These are phyloP conservation scores for Choloepus hoffmanni DNA, from an alignment of 2,113 vertebrate genomes.

Conservation along the genomic window DNA sequence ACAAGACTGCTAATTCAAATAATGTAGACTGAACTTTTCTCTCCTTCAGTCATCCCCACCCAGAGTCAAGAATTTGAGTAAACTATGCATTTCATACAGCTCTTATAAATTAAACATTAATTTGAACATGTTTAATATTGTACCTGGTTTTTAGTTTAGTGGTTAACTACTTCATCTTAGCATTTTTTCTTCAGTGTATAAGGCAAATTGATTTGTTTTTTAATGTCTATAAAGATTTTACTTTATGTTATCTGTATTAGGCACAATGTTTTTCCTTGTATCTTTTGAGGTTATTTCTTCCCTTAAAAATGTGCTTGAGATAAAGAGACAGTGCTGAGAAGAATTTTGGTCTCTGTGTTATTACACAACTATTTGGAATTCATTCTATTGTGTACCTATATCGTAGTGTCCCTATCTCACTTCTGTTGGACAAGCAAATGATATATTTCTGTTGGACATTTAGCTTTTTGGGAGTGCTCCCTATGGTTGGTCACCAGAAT, in stretches of 20 bases:
- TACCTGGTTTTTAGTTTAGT: conserved; percentile 54
- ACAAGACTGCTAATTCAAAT: not conserved
- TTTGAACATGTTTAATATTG: conserved; percentile 61
- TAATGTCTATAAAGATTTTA: conserved; percentile 56
- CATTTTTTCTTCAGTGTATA: conserved; percentile 43
- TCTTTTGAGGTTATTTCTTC: conserved; percentile 31
- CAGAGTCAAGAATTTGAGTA: conserved; percentile 68
- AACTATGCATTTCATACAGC: conserved; percentile 67
- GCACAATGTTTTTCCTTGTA: not conserved
- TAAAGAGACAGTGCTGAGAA: not conserved
- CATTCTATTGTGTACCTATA: not conserved
- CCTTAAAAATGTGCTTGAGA: not conserved
- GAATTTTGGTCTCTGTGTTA: not conserved
- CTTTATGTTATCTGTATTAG: not conserved
- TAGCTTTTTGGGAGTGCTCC: conserved; percentile 16
- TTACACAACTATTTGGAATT: conserved; percentile 28
- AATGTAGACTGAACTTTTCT: conserved; percentile 41
- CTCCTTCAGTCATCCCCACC: conserved; percentile 18
- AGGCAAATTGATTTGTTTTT: conserved; percentile 43
- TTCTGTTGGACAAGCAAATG: not conserved
- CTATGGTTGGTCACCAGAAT: not conserved
- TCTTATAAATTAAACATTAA: conserved; percentile 75
- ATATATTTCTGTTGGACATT: conserved; percentile 38
- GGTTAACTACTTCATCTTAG: conserved; percentile 54
- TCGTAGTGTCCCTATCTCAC: not conserved